phyloP scores from a whole-genome alignment of 2,797 vertebrate species.

The Enteromius paludinosus region DNA sequence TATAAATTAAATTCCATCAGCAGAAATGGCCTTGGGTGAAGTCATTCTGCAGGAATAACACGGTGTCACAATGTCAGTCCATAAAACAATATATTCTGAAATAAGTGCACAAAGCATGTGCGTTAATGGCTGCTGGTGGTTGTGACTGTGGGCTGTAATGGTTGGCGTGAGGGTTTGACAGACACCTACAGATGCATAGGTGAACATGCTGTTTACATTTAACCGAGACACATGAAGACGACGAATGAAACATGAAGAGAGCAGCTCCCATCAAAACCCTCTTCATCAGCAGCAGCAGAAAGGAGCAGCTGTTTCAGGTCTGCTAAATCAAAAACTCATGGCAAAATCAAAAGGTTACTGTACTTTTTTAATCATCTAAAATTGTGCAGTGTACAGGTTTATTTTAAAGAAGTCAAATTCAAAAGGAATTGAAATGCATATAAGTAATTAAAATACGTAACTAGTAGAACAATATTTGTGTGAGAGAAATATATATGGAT shows the following conservation, averaged over 20 bases:
- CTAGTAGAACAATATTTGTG: too few species aligned
- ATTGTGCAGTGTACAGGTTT: not conserved
- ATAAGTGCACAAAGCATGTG: not conserved
- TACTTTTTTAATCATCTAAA: not conserved
- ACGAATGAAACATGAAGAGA: not conserved
- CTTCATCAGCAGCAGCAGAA: not conserved
- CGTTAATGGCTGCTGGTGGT: conserved; percentile 2
- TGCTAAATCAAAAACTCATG: not conserved
- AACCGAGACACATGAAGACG: not conserved
- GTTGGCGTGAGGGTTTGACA: not conserved
- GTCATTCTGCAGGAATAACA: conserved; percentile 47
- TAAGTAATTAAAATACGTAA: too few species aligned
- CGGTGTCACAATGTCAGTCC: conserved; percentile 19
- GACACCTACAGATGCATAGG: not conserved
- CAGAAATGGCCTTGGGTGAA: conserved; percentile 25
- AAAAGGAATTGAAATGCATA: not conserved
- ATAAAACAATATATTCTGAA: conserved; percentile 41
- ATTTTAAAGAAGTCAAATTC: too few species aligned
- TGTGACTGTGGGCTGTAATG: conserved; percentile 6
- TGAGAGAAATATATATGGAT: not conserved
- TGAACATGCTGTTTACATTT: not conserved
- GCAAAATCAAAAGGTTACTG: not conserved
- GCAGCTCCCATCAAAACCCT: not conserved
- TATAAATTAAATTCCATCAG: conserved; percentile 32
- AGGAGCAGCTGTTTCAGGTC: not conserved